Evolutionary conservation across 2,888 invertebrate genomes (phyloP), one percentile per base, ranked within the genome.

Genomic region (Pseudeuparius sepicola): DNA sequence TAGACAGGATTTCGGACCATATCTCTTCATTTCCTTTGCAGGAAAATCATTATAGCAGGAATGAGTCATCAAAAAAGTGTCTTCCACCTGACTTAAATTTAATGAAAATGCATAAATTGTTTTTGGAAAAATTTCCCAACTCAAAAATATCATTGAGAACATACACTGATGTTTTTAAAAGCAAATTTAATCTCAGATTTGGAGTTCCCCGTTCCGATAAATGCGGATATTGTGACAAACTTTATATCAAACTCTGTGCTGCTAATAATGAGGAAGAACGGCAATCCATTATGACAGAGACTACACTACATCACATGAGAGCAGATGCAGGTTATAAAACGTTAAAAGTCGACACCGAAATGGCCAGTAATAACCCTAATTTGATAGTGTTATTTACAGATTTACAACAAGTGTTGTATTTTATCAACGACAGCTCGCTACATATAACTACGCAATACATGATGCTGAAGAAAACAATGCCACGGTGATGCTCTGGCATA

Each of bases 1-100:
- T 37, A 37, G 37, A 46, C 14, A 15, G 17, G 14, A 33, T 37
- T 13, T 10, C 20, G 7, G 20, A 32, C n/a, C 37, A 37, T 33
- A 37, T 37, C 23, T 18, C 20, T 14, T 27, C 27, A 27, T 37
- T 33, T 24, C 32, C 32, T 27, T 25, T 24, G 15, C 32, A 37
- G 18, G 31, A 31, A 31, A 36, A 26, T 18, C 28, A 34, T 23
- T 34, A 28, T 18, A 23, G 14, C 27, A 18, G 34, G 20, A 5
- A 17, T 14, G 17, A 27, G 18, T 18, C n/a, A n/a, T n/a, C n/a
- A n/a, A n/a, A n/a, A n/a, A 24, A 26, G 34, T 34, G 26, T 20
- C 15, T 27, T 17, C 18, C 27, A 14, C 13, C 16, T 12, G 34
- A 34, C 27, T 20, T 34, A 13, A 26, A 25, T 14, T 34, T 34